Percentiles rank a stretch among this genome's conserved stretches.
Conservation (phyloP, 2,113 vertebrate genomes). For the Megaleporinus macrocephalus region DNA sequence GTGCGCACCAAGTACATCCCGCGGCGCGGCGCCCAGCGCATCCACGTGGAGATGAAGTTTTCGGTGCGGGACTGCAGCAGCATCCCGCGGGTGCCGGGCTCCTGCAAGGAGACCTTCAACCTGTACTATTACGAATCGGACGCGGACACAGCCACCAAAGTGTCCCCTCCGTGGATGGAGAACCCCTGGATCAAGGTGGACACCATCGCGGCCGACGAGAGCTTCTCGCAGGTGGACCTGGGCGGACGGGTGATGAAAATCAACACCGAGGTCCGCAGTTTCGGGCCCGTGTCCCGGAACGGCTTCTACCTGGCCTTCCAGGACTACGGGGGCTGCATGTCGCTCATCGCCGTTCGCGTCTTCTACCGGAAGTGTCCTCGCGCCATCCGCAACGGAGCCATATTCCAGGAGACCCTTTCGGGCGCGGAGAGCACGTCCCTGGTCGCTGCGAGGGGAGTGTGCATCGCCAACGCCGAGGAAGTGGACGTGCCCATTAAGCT, state of each 20-base stretch:
- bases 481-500: constrained; percentile 98
- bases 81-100: constrained; percentile 95
- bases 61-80: constrained; percentile 98
- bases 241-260: constrained; percentile 98
- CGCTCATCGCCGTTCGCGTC: constrained; percentile 93
- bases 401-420: constrained; percentile 93
- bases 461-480: constrained; percentile 92
- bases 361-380: constrained; percentile 97
- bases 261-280: constrained; percentile 96
- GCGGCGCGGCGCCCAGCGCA: constrained; percentile 89
- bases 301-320: constrained; percentile 99
- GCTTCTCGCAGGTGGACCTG: constrained; percentile 97
- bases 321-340: constrained; percentile 99
- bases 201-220: constrained; percentile 95
- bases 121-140: constrained; percentile 96
- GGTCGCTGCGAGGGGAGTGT: constrained; percentile 90
- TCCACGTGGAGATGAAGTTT: constrained; percentile 99
- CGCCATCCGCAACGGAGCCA: constrained; percentile 88
- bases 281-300: constrained; percentile 90
- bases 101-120: constrained; percentile 99
- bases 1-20: constrained; percentile 96
- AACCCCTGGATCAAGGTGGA: constrained; percentile 98
- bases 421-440: constrained; percentile 96
- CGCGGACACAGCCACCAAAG: constrained; percentile 87
- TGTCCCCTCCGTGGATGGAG: constrained; percentile 95